Percentiles rank a stretch among this genome's conserved stretches.
Conservation (phyloP, 2,113 vertebrate genomes). For the Pao palembangensis region DNA sequence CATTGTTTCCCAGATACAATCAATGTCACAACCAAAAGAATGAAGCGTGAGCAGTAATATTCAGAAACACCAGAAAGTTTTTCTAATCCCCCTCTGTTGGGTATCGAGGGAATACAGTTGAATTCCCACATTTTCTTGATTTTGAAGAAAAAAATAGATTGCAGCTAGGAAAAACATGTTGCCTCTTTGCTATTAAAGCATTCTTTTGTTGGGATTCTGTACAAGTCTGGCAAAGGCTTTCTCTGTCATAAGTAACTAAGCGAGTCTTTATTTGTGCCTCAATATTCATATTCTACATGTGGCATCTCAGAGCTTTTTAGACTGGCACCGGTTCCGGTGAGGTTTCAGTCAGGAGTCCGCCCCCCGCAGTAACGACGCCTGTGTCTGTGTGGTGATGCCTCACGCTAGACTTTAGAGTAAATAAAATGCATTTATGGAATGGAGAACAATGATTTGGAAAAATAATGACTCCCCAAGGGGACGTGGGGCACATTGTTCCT, state of each 20-base stretch:
- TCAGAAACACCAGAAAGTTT: too few relatives aligned
- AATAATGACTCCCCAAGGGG: constrained; percentile 40
- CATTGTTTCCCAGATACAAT: too few relatives aligned
- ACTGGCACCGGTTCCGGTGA: not conserved
- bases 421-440: constrained; percentile 37
- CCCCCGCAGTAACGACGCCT: too few relatives aligned
- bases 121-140: not conserved
- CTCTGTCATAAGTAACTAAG: constrained; percentile 48
- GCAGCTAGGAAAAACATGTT: not conserved
- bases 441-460: constrained; percentile 46
- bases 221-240: constrained; percentile 30
- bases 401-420: constrained; percentile 31
- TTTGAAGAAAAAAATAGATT: not conserved
- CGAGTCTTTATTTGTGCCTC: constrained; percentile 46
- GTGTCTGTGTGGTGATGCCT: constrained; percentile 6
- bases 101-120: not conserved
- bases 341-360: too few relatives aligned
- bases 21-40: too few relatives aligned
- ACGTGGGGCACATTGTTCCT: constrained; percentile 35
- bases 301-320: not conserved
- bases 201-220: constrained; percentile 3
- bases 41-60: too few relatives aligned
- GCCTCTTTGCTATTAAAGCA: constrained; percentile 16
- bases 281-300: constrained; percentile 40
- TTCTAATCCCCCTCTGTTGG: too few relatives aligned